phyloP scores from a whole-genome alignment of 1,140 invertebrate species.

The Euura lappo region DNA sequence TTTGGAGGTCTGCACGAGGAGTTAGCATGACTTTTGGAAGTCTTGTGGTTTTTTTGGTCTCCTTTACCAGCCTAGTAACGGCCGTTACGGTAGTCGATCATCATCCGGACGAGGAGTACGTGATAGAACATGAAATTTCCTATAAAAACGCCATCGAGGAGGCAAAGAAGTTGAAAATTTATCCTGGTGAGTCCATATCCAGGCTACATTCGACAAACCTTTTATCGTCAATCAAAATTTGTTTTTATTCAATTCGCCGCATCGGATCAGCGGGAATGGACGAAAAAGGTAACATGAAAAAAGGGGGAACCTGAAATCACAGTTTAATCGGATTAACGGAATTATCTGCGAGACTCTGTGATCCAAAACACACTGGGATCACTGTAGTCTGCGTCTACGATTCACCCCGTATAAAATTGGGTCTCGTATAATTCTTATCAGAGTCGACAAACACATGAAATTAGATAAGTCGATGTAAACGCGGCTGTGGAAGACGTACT shows the following conservation, averaged over 20 bases:
- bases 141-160: conserved; percentile 46
- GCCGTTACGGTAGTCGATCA: conserved; percentile 50
- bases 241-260: conserved; percentile 29
- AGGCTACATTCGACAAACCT: conserved; percentile 34
- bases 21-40: conserved; percentile 47
- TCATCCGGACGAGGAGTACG: conserved; percentile 46
- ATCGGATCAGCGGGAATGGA: conserved; percentile 35
- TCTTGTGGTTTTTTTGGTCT: conserved; percentile 32
- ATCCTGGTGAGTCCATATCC: conserved; percentile 40
- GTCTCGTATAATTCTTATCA: no score
- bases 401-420: no score
- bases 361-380: no score
- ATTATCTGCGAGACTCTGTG: no score
- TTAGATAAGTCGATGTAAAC: no score
- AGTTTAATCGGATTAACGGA: no score
- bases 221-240: not conserved
- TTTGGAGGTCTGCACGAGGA: conserved; percentile 21
- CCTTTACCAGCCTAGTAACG: conserved; percentile 34
- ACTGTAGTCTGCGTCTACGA: no score
- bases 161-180: conserved; percentile 46
- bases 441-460: no score
- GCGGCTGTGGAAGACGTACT: no score
- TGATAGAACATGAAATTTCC: conserved; percentile 48
- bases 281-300: conserved; percentile 30
- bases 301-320: no score